Evolutionary conservation across 2,888 invertebrate genomes (phyloP).

Genomic region (Branchinecta sandiegonensis): DNA sequence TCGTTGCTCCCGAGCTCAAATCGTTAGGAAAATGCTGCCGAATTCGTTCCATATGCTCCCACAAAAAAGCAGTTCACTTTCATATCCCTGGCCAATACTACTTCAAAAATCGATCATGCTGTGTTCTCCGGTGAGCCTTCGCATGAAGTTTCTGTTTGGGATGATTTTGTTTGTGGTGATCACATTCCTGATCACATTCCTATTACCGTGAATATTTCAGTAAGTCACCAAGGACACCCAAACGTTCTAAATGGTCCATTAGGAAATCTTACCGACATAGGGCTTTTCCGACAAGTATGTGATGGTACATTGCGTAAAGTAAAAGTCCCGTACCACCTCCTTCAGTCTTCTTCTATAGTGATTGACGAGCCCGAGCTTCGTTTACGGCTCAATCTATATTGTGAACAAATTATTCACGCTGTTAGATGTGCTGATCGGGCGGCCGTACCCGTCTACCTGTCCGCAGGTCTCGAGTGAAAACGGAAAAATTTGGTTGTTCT

Average conservation of each 20-base stretch:
- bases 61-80: background rate
- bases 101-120: constrained; percentile 3
- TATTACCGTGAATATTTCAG: background rate
- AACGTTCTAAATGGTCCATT: background rate
- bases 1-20: background rate
- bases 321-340: background rate
- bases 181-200: background rate
- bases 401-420: constrained; percentile 7
- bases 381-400: constrained; percentile 5
- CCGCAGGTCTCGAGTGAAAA: background rate
- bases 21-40: background rate
- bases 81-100: background rate
- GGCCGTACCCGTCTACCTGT: background rate
- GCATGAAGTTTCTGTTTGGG: background rate
- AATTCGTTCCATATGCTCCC: background rate
- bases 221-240: background rate
- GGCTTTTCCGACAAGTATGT: background rate
- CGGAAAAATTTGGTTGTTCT: background rate
- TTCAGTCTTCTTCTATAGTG: background rate
- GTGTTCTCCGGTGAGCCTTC: constrained; percentile 7
- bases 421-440: constrained; percentile 3
- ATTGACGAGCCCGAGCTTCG: no score
- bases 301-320: background rate
- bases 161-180: constrained; percentile 2
- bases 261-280: background rate